phyloP scores from a whole-genome alignment of 2,113 vertebrate genomes.

The Pyrgilauda ruficollis region DNA sequence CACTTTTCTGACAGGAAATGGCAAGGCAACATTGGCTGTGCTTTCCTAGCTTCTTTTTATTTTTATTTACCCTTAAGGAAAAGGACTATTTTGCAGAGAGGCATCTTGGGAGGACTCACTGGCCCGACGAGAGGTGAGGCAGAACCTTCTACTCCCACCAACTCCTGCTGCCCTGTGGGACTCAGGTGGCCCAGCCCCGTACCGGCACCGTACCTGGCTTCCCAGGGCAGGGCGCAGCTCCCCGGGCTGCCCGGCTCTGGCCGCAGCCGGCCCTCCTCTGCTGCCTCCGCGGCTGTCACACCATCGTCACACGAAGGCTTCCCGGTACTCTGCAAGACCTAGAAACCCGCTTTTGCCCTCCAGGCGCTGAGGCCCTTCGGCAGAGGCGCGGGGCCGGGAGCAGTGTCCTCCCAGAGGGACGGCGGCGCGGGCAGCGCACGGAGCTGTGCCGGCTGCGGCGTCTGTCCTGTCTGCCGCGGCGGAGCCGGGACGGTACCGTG shows the following conservation, averaged over 20 bases:
- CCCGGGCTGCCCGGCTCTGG: background rate
- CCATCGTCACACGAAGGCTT: background rate
- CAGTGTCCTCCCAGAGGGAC: background rate
- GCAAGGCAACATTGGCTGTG: background rate
- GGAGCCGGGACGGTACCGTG: accelerated
- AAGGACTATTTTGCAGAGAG: background rate
- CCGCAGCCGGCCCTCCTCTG: background rate
- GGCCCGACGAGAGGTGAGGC: background rate
- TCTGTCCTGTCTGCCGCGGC: accelerated
- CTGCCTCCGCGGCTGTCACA: background rate
- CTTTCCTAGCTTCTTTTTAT: background rate
- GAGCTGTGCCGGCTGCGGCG: background rate
- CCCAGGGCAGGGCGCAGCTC: background rate
- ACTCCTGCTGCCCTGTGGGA: background rate
- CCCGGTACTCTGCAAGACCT: background rate
- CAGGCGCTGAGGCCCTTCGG: accelerated
- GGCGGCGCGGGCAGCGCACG: accelerated
- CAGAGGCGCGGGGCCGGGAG: background rate
- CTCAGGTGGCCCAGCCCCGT: accelerated
- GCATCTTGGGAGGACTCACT: background rate
- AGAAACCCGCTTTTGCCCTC: background rate
- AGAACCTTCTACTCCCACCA: background rate
- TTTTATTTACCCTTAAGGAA: background rate
- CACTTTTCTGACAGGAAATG: background rate
- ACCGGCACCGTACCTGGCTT: background rate